Conservation (phyloP, 2,888 invertebrate species). For the Epistrophe eligans region DNA sequence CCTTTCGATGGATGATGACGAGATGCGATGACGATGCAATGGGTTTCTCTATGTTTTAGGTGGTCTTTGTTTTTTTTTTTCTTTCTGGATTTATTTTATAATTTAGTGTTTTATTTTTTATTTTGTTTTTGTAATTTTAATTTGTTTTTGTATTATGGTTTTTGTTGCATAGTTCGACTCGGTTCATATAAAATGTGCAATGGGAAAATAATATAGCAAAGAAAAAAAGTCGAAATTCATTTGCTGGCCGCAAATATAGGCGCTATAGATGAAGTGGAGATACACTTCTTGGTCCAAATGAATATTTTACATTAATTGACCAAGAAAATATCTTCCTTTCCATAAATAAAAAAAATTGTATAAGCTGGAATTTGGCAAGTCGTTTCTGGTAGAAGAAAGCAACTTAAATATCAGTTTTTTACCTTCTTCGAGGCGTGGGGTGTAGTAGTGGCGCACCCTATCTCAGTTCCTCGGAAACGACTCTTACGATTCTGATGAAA, state of each 20-base stretch:
- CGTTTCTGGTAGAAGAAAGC: too few species aligned
- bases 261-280: constrained; percentile 25
- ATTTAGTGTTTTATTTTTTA: constrained; percentile 13
- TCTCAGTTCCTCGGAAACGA: too few species aligned
- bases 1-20: constrained; percentile 38
- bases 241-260: neutral
- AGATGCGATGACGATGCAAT: constrained; percentile 56
- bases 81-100: constrained; percentile 48
- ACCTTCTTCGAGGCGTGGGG: too few species aligned
- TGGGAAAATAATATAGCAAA: constrained; percentile 43
- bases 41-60: constrained; percentile 41
- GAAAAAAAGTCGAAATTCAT: constrained; percentile 21
- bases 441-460: too few species aligned
- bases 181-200: constrained; percentile 27
- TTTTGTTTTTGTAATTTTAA: constrained; percentile 72
- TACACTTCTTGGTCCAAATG: constrained; percentile 35
- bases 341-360: too few species aligned
- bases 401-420: too few species aligned
- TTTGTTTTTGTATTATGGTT: constrained; percentile 62
- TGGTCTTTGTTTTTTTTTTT: constrained; percentile 57
- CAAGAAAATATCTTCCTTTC: too few species aligned
- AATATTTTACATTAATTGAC: neutral
- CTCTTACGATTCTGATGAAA: too few species aligned
- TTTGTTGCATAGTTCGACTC: constrained; percentile 39
- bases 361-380: too few species aligned